phyloP scores from a whole-genome alignment of 2,113 vertebrate genomes.

The Odocoileus hemionus region DNA sequence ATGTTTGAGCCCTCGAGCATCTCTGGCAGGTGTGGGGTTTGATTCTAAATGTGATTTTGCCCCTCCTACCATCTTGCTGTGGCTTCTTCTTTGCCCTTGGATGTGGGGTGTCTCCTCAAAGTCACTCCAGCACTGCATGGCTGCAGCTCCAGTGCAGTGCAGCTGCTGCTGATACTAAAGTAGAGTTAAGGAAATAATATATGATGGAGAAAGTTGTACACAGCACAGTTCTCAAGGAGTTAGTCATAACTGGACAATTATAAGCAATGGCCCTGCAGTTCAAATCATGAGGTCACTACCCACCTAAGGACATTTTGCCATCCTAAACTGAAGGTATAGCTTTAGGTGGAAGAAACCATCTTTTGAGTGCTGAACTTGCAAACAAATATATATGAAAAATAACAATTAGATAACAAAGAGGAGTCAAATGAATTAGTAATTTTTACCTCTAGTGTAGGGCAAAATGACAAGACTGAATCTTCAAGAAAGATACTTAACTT shows the following conservation, averaged over 20 bases:
- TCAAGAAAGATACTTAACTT: not conserved
- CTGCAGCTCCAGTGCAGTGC: rapidly evolving
- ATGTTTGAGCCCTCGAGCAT: not conserved
- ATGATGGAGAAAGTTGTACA: not conserved
- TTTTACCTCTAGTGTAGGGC: not conserved
- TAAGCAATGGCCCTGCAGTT: not conserved
- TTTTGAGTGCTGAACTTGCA: not conserved
- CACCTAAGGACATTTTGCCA: not conserved
- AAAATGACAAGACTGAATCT: not conserved
- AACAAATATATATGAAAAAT: not conserved
- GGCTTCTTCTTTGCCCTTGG: not conserved
- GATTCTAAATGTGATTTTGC: rapidly evolving
- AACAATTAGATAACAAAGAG: not conserved
- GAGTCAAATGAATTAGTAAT: not conserved
- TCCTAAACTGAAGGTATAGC: not conserved
- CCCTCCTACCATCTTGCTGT: not conserved
- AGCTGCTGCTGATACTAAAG: not conserved
- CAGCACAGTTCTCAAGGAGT: not conserved
- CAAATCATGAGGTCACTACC: not conserved
- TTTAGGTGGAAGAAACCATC: not conserved
- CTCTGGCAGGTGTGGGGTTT: not conserved
- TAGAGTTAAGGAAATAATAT: not conserved
- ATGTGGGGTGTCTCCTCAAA: rapidly evolving
- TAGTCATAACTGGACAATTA: not conserved
- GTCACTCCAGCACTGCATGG: not conserved